Evolutionary conservation across 2,113 vertebrate genomes (phyloP).

Genomic region (Phylloscopus trochilus): DNA sequence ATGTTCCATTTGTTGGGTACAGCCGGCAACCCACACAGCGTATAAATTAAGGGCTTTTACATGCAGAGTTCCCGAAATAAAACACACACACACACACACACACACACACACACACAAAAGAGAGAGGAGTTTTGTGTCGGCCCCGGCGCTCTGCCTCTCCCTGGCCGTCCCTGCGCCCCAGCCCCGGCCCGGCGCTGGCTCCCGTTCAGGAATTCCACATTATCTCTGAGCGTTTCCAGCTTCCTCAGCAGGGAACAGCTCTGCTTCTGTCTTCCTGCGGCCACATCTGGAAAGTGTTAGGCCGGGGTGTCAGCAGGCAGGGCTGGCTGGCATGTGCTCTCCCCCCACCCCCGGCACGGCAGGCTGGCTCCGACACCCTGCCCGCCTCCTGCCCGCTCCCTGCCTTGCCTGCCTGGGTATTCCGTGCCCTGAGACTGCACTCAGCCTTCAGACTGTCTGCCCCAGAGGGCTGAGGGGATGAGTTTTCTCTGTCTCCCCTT

Average conservation of each 20-base stretch:
- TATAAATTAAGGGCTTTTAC: conserved; percentile 62
- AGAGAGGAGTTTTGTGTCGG: conserved; percentile 29
- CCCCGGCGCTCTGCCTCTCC: background rate
- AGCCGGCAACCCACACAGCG: conserved; percentile 48
- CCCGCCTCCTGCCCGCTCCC: background rate
- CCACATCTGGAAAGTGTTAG: conserved; percentile 74
- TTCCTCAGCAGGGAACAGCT: conserved; percentile 71
- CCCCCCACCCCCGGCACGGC: background rate
- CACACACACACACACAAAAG: conserved; percentile 5
- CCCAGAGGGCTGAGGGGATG: rapidly evolving
- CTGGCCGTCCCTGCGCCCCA: background rate
- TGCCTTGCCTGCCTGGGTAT: background rate
- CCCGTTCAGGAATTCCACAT: conserved; percentile 62
- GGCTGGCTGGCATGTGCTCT: background rate
- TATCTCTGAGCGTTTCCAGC: conserved; percentile 60
- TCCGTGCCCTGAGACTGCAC: rapidly evolving
- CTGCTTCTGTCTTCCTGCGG: conserved; percentile 52
- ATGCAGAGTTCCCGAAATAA: conserved; percentile 44
- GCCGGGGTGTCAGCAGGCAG: conserved; percentile 35
- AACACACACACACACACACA: conserved; percentile 37
- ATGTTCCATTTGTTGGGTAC: conserved; percentile 64
- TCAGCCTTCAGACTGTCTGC: background rate
- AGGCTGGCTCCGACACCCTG: background rate
- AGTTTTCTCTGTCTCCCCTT: background rate
- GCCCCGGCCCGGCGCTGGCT: conserved; percentile 51